A percentile compares a stretch with the other conserved stretches of the same genome.
Conservation (phyloP, 1,140 invertebrate species). For the Bombus pascuorum region DNA sequence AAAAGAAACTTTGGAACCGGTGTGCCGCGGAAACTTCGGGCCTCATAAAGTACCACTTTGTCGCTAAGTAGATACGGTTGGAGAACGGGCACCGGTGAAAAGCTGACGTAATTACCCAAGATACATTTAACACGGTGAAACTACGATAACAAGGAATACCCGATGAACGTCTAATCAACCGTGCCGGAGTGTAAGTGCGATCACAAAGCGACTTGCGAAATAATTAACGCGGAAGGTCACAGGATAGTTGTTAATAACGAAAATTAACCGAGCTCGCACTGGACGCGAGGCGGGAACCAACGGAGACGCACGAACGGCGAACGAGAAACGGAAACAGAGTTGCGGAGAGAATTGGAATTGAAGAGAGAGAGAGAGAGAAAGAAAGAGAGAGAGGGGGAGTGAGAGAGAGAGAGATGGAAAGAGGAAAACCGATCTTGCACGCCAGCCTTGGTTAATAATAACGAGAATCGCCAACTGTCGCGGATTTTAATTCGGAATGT, state of each 20-base stretch:
- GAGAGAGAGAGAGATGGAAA: not conserved
- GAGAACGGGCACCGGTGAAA: not conserved
- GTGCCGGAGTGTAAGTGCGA: not conserved
- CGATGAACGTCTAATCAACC: conserved; percentile 35
- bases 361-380: not conserved
- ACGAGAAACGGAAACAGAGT: not conserved
- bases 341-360: not conserved
- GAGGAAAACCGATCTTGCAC: not conserved
- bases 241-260: conserved; percentile 26
- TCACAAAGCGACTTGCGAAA: conserved; percentile 18
- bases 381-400: not conserved
- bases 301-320: not conserved
- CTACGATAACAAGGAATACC: conserved; percentile 8
- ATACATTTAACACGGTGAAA: conserved; percentile 29
- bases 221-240: conserved; percentile 23
- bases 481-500: conserved; percentile 64
- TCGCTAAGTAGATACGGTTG: conserved; percentile 14
- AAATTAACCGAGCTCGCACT: conserved; percentile 22
- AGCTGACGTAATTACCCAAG: conserved; percentile 24
- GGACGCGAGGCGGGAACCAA: not conserved
- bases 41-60: conserved; percentile 24
- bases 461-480: conserved; percentile 51
- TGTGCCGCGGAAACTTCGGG: not conserved
- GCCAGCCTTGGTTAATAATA: conserved; percentile 42
- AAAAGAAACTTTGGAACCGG: conserved; percentile 26